Evolutionary conservation across 1,140 invertebrate species (phyloP), one percentile per base, ranked within the genome.

Genomic region (Panulirus ornatus): DNA sequence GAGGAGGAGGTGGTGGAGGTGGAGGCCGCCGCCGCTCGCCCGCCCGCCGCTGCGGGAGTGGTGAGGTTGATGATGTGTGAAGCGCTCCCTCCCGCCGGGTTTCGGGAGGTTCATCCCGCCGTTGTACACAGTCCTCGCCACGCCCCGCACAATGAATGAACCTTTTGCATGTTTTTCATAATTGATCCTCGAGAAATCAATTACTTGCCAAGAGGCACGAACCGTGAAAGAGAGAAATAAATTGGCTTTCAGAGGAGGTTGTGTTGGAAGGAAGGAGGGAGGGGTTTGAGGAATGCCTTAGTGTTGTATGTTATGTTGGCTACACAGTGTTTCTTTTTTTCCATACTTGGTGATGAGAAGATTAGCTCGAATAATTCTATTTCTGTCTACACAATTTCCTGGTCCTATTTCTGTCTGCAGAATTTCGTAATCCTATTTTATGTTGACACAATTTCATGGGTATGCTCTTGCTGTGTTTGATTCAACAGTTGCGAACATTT

Each of bases 171-270:
- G 40, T 27, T 34, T 58, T 27, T 38, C 40, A 27, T 66, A 42
- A 70, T 84, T 70, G 34, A 14, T 70, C 40, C 63, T 70, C n/a
- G 1, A 11, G 30, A 40, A 38, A 71, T 70, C 82, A 66, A 58
- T 82, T 82, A 63, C 47, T n/a, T 38, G 44, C 79, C 73, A 22
- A 42, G 44, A 42, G 73, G 22, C 34, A 34, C 38, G 30, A 44
- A 81, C 30, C 34, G 78, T 44, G 44, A 58, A 42, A 58, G 78
- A 58, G 78, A 34, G 63, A 34, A 34, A 34, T n/a, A 66, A 34
- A 34, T n/a, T 27, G 30, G 63, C 6, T 27, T 34, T 27, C 6
- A 76, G 73, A 38, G 30, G 19, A 73, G 70, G 22, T 5, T 73
- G 3, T 36, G 70, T 30, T 34, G 42, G 71, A 8, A 19, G 40